Conservation (phyloP, 2,797 vertebrate genomes). For the Heterohyrax brucei region DNA sequence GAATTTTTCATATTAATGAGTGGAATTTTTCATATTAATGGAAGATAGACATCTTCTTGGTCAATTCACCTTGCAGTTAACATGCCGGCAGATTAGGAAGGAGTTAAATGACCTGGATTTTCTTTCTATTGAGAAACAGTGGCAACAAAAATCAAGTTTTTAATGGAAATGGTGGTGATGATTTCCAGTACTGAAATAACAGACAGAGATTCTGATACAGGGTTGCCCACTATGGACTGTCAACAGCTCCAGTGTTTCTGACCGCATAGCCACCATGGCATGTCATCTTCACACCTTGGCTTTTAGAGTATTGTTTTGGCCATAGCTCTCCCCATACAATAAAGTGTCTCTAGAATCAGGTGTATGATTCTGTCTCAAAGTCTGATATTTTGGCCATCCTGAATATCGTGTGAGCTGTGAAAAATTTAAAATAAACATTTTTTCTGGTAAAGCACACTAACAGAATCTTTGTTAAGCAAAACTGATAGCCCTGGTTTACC, state of each 20-base stretch:
- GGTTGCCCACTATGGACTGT: neutral
- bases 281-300: neutral
- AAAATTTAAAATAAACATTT: neutral
- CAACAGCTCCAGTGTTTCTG: neutral
- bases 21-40: slow-evolving; percentile 10
- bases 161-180: neutral
- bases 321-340: neutral
- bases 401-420: neutral
- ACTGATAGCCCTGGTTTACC: neutral
- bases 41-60: slow-evolving; percentile 19
- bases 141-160: neutral
- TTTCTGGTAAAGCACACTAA: neutral
- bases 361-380: neutral
- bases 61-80: neutral
- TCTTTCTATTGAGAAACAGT: neutral
- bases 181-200: neutral
- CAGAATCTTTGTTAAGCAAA: neutral
- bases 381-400: neutral
- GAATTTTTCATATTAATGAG: neutral
- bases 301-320: neutral
- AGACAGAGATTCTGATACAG: neutral
- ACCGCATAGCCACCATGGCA: neutral
- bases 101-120: neutral
- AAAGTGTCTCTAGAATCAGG: neutral
- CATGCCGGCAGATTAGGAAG: neutral